Base-by-base conservation (phyloP, 1,140 invertebrate genomes). In the Asobara japonica region DNA sequence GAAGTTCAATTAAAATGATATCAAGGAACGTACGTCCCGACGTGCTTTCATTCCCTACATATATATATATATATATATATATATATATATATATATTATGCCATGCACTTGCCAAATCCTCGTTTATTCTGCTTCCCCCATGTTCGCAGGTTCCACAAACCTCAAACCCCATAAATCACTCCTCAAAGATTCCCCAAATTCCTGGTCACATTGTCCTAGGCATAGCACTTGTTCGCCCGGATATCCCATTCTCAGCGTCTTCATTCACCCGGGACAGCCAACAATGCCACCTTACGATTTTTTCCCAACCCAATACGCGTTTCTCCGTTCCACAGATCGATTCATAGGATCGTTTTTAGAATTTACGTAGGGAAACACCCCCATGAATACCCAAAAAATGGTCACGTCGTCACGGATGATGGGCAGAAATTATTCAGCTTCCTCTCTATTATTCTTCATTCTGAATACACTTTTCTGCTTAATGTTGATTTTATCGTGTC, bases 401-500 rank as follows among this genome's bases (percentile, higher is more conserved):
- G 60, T 62, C 60, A 31, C 29, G 29, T 62, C 27, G 25, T 62
- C 60, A 62, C 60, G 29, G 60, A 0, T 62, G n/a, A 6, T 5
- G 22, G 25, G 51, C 2, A 31, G n/a, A 13, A 62, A 62, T 29
- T 62, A 30, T 30, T 62, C 11, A 6, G 51, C 13, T 56, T 56
- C 51, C 51, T 56, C 11, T 56, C 51, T 10, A 56, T 56, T 56
- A 11, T 62, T 31, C 13, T 62, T 62, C 29, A n/a, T 31, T 62
- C 29, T 62, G 16, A 60, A 30, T 62, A 30, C 29, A 16, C 5
- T n/a, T 30, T 30, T 31, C 30, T n/a, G n/a, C 29, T 31, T n/a
- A n/a, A n/a, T 62, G 29, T 62, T 62, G 60, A 62, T 62, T 62
- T 62, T 62, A 62, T 62, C 60, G 29, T 62, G 29, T 62, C 31